A percentile compares a stretch with the other conserved stretches of the same genome.
Conservation (phyloP, 2,797 vertebrate species). For the Cercopithecus petaurista region DNA sequence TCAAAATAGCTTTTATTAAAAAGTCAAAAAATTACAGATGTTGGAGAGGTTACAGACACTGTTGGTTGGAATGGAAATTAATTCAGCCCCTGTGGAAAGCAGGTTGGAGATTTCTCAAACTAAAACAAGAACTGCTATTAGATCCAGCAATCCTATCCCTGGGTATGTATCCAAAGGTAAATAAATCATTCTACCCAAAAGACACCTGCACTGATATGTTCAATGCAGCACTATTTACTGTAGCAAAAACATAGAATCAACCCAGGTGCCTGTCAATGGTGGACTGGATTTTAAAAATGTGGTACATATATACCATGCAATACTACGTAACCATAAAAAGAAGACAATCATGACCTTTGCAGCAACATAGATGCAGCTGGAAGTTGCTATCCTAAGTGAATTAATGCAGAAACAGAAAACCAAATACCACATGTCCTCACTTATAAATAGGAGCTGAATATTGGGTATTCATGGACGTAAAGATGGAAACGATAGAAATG, state of each 20-base stretch:
- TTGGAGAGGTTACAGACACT: not conserved
- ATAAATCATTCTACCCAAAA: not conserved
- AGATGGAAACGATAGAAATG: not conserved
- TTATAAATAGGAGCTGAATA: not conserved
- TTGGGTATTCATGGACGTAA: accelerated
- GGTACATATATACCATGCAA: not conserved
- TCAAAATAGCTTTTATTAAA: not conserved
- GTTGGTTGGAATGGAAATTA: not conserved
- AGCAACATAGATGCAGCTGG: not conserved
- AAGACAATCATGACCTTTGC: not conserved
- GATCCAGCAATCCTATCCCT: not conserved
- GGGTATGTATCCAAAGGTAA: not conserved
- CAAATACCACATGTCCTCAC: not conserved
- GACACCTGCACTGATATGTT: not conserved
- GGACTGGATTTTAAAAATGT: not conserved
- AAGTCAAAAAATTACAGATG: not conserved
- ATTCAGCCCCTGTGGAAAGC: not conserved
- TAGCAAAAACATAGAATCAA: not conserved
- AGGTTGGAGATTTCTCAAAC: not conserved
- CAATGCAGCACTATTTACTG: not conserved
- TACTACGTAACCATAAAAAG: not conserved
- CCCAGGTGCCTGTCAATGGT: not conserved
- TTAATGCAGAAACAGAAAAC: not conserved
- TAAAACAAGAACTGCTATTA: not conserved
- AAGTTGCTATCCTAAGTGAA: not conserved